Conservation (phyloP, 2,888 invertebrate species). For the Pinctada fucata region DNA sequence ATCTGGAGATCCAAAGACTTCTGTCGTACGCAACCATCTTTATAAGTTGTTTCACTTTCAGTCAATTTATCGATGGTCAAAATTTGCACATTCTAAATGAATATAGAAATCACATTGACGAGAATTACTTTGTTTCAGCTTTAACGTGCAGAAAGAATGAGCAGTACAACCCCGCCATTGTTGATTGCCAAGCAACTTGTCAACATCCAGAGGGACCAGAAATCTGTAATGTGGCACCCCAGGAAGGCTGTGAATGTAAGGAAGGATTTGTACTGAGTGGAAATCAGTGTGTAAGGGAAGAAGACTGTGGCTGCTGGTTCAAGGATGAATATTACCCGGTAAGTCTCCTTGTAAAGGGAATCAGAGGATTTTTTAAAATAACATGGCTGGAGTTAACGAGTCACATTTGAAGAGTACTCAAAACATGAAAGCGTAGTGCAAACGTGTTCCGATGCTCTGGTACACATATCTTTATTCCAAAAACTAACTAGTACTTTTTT, state of each 20-base stretch:
- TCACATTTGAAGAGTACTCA: too few species aligned
- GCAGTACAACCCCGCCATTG: constrained; percentile 31
- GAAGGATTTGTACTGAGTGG: constrained; percentile 60
- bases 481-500: too few species aligned
- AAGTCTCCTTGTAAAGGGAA: constrained; percentile 16
- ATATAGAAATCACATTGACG: too few species aligned
- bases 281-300: constrained; percentile 46
- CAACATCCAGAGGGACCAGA: constrained; percentile 20
- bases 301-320: constrained; percentile 63
- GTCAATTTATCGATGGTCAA: too few species aligned
- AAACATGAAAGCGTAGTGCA: too few species aligned
- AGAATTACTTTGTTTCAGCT: constrained; percentile 15
- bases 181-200: constrained; percentile 32
- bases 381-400: too few species aligned
- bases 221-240: constrained; percentile 41
- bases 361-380: background rate
- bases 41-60: too few species aligned
- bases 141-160: constrained; percentile 21
- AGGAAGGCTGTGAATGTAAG: constrained; percentile 70
- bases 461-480: too few species aligned
- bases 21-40: constrained; percentile 37
- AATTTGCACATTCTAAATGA: too few species aligned
- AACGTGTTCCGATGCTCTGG: too few species aligned
- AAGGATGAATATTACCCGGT: constrained; percentile 49
- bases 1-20: constrained; percentile 33